These are phyloP conservation scores for Lampris megalopsis DNA, from an alignment of 2,113 vertebrate genomes.

Conservation along the genomic window DNA sequence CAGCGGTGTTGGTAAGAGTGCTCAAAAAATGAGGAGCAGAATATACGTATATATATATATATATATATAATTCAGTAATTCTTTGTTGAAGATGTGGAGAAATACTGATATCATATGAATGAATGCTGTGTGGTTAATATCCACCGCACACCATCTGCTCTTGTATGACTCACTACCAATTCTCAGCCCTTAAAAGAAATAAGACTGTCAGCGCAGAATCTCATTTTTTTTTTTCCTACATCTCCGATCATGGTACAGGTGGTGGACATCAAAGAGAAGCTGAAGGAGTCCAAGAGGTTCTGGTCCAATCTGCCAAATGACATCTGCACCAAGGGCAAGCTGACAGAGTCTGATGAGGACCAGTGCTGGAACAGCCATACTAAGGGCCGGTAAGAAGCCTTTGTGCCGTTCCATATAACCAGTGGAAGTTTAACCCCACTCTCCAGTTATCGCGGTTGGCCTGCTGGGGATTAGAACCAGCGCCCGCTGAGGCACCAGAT, in stretches of 20 bases:
- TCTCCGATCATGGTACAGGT: slow-evolving; percentile 84
- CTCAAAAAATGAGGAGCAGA: no score
- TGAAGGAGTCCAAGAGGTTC: slow-evolving; percentile 94
- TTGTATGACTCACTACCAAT: not conserved
- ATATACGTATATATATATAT: no score
- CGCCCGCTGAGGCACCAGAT: slow-evolving; percentile 63
- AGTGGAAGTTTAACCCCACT: slow-evolving; percentile 29
- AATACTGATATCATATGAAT: no score
- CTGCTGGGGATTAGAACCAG: slow-evolving; percentile 73
- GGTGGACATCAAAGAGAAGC: slow-evolving; percentile 93
- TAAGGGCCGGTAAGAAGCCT: slow-evolving; percentile 92
- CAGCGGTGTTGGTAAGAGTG: no score
- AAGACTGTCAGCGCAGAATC: not conserved
- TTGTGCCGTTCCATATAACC: slow-evolving; percentile 29
- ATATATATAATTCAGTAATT: no score
- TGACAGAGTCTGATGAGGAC: slow-evolving; percentile 88
- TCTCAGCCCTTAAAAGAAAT: slow-evolving; percentile 9
- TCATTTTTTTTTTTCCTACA: slow-evolving; percentile 21
- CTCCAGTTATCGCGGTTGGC: slow-evolving; percentile 61
- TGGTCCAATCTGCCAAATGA: slow-evolving; percentile 92
- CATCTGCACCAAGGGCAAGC: slow-evolving; percentile 88
- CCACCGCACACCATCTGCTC: not conserved
- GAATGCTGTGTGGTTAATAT: not conserved
- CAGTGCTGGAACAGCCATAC: slow-evolving; percentile 98
- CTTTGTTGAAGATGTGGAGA: no score